A percentile compares a stretch with the other conserved stretches of the same genome.
phyloP scores from a whole-genome alignment of 2,888 invertebrate species.

The Nemapogon koenigi region DNA sequence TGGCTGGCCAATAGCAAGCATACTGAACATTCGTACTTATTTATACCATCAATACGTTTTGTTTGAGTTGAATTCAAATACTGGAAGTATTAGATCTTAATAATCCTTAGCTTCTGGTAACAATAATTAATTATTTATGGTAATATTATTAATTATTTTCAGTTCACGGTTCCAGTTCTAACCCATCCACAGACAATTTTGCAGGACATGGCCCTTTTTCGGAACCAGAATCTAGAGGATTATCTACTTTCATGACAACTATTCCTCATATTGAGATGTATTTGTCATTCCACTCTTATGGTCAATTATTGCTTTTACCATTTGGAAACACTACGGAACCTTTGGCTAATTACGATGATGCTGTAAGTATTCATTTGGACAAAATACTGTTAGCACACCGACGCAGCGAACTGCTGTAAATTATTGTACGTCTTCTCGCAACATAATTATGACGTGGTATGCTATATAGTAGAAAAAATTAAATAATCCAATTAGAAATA shows the following conservation, averaged over 20 bases:
- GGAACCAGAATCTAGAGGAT: conserved; percentile 53
- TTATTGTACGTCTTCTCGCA: too few species aligned
- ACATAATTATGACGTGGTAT: too few species aligned
- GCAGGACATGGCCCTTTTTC: conserved; percentile 62
- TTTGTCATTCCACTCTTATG: conserved; percentile 71
- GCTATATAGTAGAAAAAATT: too few species aligned
- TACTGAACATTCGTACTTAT: too few species aligned
- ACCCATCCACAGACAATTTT: conserved; percentile 48
- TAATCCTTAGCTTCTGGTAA: too few species aligned
- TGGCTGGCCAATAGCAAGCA: too few species aligned
- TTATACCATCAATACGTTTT: too few species aligned
- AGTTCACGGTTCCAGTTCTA: conserved; percentile 39
- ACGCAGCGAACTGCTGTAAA: too few species aligned
- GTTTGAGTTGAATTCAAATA: too few species aligned
- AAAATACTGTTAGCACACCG: too few species aligned
- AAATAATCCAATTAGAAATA: too few species aligned
- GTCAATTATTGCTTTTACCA: conserved; percentile 72
- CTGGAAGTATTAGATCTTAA: too few species aligned
- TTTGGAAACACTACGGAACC: conserved; percentile 41
- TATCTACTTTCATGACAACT: conserved; percentile 28
- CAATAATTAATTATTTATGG: not conserved
- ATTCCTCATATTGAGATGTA: conserved; percentile 41
- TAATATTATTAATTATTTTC: conserved; percentile 13
- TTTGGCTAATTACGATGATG: conserved; percentile 30
- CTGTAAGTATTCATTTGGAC: conserved; percentile 24